A percentile compares a stretch with the other conserved stretches of the same genome.
phyloP scores from a whole-genome alignment of 1,140 invertebrate species.

The Tetramorium simillimum region DNA sequence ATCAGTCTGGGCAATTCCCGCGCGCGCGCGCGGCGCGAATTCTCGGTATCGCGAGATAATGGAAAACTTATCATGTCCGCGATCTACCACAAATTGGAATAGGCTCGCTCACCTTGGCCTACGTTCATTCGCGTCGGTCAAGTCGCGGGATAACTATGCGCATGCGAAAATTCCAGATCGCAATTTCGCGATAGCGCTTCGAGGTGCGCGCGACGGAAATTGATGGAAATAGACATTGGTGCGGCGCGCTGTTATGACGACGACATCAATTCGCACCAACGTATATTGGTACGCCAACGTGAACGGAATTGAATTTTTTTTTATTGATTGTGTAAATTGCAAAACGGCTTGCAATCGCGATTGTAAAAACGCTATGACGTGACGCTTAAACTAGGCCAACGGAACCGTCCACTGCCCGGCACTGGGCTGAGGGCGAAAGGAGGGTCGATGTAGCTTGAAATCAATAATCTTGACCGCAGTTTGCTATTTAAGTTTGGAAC shows the following conservation, averaged over 20 bases:
- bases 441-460: slow-evolving; percentile 71
- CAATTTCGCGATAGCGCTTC: slow-evolving; percentile 31
- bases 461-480: slow-evolving; percentile 73
- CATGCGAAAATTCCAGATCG: slow-evolving; percentile 41
- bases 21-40: too few relatives aligned
- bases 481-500: slow-evolving; percentile 60
- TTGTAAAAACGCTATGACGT: slow-evolving; percentile 8
- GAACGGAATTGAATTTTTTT: slow-evolving; percentile 19
- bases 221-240: slow-evolving; percentile 17
- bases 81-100: slow-evolving; percentile 48
- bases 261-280: not conserved
- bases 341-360: not conserved
- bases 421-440: slow-evolving; percentile 67
- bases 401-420: slow-evolving; percentile 62
- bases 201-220: slow-evolving; percentile 17
- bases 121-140: slow-evolving; percentile 3
- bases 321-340: slow-evolving; percentile 4
- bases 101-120: slow-evolving; percentile 45
- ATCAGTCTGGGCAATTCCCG: not conserved
- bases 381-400: slow-evolving; percentile 77
- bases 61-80: slow-evolving; percentile 30
- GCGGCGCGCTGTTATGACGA: not conserved
- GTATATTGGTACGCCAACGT: not conserved
- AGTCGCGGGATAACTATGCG: not conserved
- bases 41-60: slow-evolving; percentile 30